Conservation (phyloP, 2,888 invertebrate species). For the Tridacna crocea region DNA sequence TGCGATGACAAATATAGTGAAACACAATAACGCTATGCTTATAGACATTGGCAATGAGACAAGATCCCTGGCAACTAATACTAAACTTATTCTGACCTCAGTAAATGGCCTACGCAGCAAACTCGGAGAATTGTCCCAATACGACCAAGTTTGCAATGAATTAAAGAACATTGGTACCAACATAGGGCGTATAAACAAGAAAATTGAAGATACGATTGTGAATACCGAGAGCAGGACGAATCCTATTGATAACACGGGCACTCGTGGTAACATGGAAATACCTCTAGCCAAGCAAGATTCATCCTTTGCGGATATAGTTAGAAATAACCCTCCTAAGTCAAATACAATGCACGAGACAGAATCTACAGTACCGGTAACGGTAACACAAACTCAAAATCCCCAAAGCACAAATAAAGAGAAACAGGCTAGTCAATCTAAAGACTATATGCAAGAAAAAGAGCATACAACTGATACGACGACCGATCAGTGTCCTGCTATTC, state of each 20-base stretch:
- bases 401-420: no score
- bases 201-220: not conserved
- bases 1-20: not conserved
- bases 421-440: no score
- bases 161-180: not conserved
- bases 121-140: not conserved
- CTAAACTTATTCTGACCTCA: not conserved
- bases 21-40: not conserved
- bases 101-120: not conserved
- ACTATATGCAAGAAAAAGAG: no score
- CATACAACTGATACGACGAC: no score
- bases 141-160: not conserved
- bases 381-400: no score
- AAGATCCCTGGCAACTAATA: not conserved
- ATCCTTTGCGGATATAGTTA: not conserved
- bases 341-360: no score
- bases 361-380: no score
- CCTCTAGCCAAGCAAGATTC: not conserved
- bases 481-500: not conserved
- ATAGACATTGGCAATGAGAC: not conserved
- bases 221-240: no score
- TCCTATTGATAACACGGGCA: no score
- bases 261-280: not conserved
- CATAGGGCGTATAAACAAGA: not conserved
- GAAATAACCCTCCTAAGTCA: not conserved